phyloP scores from a whole-genome alignment of 2,797 vertebrate genomes.

The Sebastiscus albofasciatus region DNA sequence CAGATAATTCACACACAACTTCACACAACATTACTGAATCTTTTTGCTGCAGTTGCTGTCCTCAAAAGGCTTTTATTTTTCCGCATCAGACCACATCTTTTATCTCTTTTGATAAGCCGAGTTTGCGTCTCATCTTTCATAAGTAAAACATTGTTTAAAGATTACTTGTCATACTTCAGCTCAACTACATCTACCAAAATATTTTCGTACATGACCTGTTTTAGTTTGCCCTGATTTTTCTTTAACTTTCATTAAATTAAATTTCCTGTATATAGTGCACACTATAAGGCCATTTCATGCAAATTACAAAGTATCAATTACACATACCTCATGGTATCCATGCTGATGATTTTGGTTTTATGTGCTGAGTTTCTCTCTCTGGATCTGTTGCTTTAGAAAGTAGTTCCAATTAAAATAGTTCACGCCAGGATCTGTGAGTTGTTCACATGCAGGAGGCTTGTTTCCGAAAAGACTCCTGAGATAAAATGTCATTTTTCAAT shows the following conservation, averaged over 20 bases:
- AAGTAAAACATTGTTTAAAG: background rate
- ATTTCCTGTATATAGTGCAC: background rate
- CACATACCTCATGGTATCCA: background rate
- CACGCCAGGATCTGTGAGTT: background rate
- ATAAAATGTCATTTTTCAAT: background rate
- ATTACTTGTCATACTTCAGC: background rate
- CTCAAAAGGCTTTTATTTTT: conserved; percentile 6
- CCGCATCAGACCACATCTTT: background rate
- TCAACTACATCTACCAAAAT: background rate
- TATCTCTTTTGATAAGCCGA: conserved; percentile 2
- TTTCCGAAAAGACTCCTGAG: background rate
- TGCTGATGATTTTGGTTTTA: background rate
- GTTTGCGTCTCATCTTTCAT: conserved; percentile 2
- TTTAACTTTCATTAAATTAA: background rate
- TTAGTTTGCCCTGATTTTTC: background rate
- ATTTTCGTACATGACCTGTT: background rate
- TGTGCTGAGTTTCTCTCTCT: background rate
- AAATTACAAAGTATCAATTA: background rate
- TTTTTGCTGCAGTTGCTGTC: background rate
- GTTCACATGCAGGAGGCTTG: background rate
- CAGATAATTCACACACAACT: conserved; percentile 3
- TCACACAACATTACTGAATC: background rate
- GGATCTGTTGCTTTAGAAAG: background rate
- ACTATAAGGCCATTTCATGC: background rate
- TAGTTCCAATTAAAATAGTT: background rate